Evolutionary conservation across 2,113 vertebrate genomes (phyloP), one percentile per base, ranked within the genome.

Genomic region (Rhipidura dahli): DNA sequence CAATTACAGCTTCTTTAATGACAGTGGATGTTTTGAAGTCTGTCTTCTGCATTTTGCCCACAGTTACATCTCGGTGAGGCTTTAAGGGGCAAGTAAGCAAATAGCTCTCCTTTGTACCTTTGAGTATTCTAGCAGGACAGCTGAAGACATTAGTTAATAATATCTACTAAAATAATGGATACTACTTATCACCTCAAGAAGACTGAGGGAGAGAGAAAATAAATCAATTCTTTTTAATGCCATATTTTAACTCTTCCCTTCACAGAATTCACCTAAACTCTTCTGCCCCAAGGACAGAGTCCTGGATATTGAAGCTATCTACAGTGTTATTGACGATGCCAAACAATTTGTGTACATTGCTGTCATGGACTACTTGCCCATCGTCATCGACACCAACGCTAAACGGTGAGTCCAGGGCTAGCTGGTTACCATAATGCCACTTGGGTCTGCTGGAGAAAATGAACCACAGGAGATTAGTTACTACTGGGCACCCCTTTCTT

Each of bases 281-380:
- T 99, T 99, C 69, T 99, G 98, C 92, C 99, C 99, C 37, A 99
- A 98, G 97, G 97, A 98, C 92, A 98, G 99, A 87, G 99, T 98
- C 90, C 98, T 98, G 90, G 99, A 99, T 95, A 98, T 99, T 18
- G 99, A 99, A n/a, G 99, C 99, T 94, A 99, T 99, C 97, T 98
- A 98, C 97, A 98, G 97, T 10, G 98, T 99, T 87, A 99, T 99
- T 5, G 98, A 98, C 14, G 98, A 99, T 3, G 99, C 99, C 2
- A 97, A 96, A 13, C 98, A 98, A 60, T 99, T 99, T 50, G 98
- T 99, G 39, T 99, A 99, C 68, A 99, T 99, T 37, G 99, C 99
- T 27, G 98, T 99, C 93, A 99, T 97, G 21, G 98, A 99, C 94
- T 99, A 99, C 94, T 90, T 99, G 96, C 99, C 99, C 0, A 98